Percentiles rank a stretch among this genome's conserved stretches.
Evolutionary conservation across 2,113 vertebrate species (phyloP).

Genomic region (Tetrax tetrax): DNA sequence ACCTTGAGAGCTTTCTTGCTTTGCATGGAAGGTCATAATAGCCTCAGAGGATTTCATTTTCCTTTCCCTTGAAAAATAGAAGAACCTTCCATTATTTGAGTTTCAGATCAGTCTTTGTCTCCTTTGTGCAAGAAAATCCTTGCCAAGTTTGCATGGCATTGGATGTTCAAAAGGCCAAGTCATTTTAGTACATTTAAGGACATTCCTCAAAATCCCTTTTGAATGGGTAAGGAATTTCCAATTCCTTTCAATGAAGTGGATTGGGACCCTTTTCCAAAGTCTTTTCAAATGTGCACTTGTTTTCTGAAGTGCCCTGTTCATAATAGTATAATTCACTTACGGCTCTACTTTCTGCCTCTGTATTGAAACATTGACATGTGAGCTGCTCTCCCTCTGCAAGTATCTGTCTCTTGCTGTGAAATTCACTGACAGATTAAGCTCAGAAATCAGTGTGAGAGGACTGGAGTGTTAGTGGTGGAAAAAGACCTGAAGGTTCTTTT

Average conservation of each 20-base stretch:
- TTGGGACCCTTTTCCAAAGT: not conserved
- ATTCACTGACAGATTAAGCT: not conserved
- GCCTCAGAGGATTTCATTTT: not conserved
- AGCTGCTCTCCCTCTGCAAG: not conserved
- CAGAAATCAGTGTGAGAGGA: not conserved
- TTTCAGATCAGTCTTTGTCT: conserved; percentile 15
- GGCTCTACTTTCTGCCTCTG: not conserved
- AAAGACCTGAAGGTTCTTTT: not conserved
- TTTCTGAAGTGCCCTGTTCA: not conserved
- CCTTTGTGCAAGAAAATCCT: not conserved
- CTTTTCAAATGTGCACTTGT: not conserved
- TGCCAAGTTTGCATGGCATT: not conserved
- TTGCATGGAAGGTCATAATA: not conserved
- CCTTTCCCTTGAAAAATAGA: not conserved
- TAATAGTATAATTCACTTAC: not conserved
- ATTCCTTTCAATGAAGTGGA: not conserved
- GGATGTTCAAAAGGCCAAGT: not conserved
- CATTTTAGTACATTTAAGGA: not conserved
- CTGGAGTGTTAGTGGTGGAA: not conserved
- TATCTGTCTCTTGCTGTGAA: not conserved
- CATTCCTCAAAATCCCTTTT: not conserved
- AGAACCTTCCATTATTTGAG: not conserved
- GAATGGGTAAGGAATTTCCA: not conserved
- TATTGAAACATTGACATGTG: not conserved
- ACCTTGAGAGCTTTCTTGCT: not conserved